These are phyloP conservation scores for Dendrocincla tyrannina DNA, from an alignment of 2,797 vertebrate species.

Conservation along the genomic window DNA sequence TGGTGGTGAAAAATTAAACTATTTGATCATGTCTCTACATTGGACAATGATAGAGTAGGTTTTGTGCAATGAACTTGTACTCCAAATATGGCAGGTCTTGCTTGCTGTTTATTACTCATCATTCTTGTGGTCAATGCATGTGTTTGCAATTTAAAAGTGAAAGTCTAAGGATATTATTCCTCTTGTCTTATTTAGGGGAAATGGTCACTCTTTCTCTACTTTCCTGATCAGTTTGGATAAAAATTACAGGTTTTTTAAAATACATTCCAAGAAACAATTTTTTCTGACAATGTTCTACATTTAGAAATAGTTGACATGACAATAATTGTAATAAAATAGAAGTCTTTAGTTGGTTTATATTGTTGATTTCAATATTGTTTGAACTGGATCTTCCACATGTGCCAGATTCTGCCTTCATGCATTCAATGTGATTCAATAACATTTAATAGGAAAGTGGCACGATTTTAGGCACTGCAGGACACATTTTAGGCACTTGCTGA, in stretches of 20 bases:
- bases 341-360: background rate
- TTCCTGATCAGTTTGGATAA: background rate
- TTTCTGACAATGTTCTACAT: background rate
- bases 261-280: background rate
- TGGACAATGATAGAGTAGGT: background rate
- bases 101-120: background rate
- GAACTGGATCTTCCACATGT: background rate
- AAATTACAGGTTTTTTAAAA: background rate
- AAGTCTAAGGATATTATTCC: background rate
- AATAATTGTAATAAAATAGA: background rate
- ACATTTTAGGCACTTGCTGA: background rate
- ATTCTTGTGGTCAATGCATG: background rate
- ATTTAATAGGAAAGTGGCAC: background rate
- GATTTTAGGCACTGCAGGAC: background rate
- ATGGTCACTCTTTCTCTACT: background rate
- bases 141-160: background rate
- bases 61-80: background rate
- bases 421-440: background rate
- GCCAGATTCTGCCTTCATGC: background rate
- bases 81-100: background rate
- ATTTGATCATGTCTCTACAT: background rate
- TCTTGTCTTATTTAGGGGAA: background rate
- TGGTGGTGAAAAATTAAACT: background rate
- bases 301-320: background rate
- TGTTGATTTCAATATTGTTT: background rate